Evolutionary conservation across 1,140 invertebrate species (phyloP), one percentile per base, ranked within the genome.

Genomic region (Mamestra configurata): DNA sequence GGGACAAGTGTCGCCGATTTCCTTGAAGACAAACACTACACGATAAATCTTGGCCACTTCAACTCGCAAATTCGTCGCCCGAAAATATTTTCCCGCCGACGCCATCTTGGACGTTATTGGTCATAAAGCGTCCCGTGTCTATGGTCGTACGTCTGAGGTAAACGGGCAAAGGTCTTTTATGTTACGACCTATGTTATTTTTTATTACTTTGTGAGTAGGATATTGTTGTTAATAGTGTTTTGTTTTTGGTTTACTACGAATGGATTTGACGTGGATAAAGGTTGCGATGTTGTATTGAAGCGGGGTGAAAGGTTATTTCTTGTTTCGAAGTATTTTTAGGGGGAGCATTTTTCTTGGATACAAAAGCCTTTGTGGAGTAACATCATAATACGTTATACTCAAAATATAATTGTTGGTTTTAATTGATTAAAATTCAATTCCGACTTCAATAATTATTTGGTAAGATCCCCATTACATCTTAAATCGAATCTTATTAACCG

Each of bases 91-190:
- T 64, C 64, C 51, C 77, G 73, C 83, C 77, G 82, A 85, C 83
- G 85, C 86, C 89, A 88, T 87, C 87, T 88, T 87, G 84, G 82
- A 79, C 77, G 88, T 89, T 90, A 90, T 87, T 80, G 85, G 66
- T 82, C 88, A 88, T 90, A 90, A 90, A 89, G 83, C 86, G 88
- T 85, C 85, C 73, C 55, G 57, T 40, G 55, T 76, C 73, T 76
- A 76, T 64, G 40, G 73, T 59, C 40, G 20, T 43, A 43, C 53
- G 55, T 46, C 73, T 64, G 73, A 76, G 73, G 73, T 76, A 64
- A 64, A 59, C 71, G 31, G 53, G 22, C 55, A 64, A 59, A 57
- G 71, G 73, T 61, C 22, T 76, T 46, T 70, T 20, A 70, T 40
- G 22, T 76, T 18, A 61, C 73, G 40, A n/a, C 55, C 27, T 40